Evolutionary conservation across 2,113 vertebrate species (phyloP).

Genomic region (Lasiurus borealis): DNA sequence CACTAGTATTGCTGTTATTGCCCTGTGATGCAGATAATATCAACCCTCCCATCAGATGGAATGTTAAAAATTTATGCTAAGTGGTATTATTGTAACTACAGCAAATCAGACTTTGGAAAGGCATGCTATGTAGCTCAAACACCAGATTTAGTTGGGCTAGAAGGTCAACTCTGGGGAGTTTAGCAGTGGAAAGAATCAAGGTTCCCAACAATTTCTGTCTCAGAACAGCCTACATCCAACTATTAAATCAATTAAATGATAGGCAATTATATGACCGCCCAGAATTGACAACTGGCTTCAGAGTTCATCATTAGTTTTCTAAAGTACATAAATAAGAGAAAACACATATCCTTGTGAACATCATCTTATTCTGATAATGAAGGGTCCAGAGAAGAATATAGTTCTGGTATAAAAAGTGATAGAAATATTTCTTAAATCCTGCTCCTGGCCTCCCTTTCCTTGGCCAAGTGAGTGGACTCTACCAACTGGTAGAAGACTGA

Average conservation of each 20-base stretch:
- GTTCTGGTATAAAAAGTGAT: background rate
- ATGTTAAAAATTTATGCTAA: background rate
- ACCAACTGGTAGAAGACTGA: background rate
- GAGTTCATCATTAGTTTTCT: conserved; percentile 58
- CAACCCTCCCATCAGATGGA: background rate
- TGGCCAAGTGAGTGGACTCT: background rate
- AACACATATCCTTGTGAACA: background rate
- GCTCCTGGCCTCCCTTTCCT: background rate
- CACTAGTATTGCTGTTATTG: background rate
- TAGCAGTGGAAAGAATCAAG: conserved; percentile 35
- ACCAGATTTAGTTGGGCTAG: background rate
- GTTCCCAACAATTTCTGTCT: conserved; percentile 56
- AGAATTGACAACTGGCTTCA: conserved; percentile 41
- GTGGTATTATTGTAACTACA: background rate
- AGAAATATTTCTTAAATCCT: background rate
- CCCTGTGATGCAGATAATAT: conserved; percentile 4
- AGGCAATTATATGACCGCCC: conserved; percentile 49
- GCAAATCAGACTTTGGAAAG: conserved; percentile 18
- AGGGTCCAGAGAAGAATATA: background rate
- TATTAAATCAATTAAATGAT: conserved; percentile 48
- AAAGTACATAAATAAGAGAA: conserved; percentile 56
- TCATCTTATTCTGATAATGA: background rate
- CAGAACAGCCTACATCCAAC: conserved; percentile 50
- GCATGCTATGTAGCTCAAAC: conserved; percentile 46
- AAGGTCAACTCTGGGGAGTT: conserved; percentile 30